These are phyloP conservation scores for Loriculus beryllinus DNA, from an alignment of 2,797 vertebrate species.

Conservation along the genomic window DNA sequence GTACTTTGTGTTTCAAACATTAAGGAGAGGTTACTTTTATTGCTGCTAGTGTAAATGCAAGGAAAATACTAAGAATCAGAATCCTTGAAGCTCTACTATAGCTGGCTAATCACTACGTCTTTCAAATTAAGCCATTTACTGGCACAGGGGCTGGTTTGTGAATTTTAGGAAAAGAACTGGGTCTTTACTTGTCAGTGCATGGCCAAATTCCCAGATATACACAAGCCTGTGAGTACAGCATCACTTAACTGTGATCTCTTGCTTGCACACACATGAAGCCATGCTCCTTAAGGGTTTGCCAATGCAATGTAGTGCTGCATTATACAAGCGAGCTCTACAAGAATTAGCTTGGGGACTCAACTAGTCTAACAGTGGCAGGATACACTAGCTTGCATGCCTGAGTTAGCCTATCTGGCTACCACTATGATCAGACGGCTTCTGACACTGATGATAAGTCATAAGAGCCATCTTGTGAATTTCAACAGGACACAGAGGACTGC, in stretches of 20 bases:
- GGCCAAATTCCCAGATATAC: background rate
- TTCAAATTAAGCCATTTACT: conserved; percentile 7
- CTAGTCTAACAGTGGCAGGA: conserved; percentile 14
- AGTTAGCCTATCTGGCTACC: conserved; percentile 17
- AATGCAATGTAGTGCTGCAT: conserved; percentile 13
- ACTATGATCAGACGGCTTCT: background rate
- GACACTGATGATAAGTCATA: background rate
- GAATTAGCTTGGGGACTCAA: conserved; percentile 23
- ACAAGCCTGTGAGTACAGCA: background rate
- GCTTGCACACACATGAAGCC: background rate
- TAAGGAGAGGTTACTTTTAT: background rate
- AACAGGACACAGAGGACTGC: accelerated
- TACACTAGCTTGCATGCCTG: background rate
- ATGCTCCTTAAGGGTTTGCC: background rate
- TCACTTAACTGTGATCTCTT: background rate
- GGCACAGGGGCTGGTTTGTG: background rate
- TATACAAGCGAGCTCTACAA: conserved; percentile 19
- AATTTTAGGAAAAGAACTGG: background rate
- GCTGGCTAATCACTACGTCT: background rate
- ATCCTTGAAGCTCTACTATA: background rate
- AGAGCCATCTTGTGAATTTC: background rate
- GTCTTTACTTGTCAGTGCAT: background rate
- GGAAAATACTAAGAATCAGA: background rate
- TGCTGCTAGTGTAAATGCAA: background rate
- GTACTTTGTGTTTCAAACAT: background rate